Percentiles rank a stretch among this genome's conserved stretches.
These are phyloP conservation scores for Heterocephalus glaber DNA, from an alignment of 2,113 vertebrate species.

Conservation along the genomic window DNA sequence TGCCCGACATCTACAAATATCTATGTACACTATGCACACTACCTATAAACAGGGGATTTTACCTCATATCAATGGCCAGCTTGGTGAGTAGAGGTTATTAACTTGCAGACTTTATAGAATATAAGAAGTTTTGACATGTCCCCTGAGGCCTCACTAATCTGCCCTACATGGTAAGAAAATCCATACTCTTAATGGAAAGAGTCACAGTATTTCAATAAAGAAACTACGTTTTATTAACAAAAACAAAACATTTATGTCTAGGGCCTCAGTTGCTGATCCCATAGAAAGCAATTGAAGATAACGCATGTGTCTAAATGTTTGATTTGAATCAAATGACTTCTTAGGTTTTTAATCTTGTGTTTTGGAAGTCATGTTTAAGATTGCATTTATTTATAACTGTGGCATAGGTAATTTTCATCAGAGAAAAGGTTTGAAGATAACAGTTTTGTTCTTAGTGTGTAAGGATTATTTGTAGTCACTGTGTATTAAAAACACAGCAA, in stretches of 20 bases:
- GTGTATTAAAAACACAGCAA: background rate
- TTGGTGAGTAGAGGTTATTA: background rate
- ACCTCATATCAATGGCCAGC: background rate
- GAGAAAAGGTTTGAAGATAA: background rate
- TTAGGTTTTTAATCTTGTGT: background rate
- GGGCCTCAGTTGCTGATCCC: background rate
- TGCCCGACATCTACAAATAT: background rate
- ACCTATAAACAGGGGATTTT: background rate
- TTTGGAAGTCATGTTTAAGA: background rate
- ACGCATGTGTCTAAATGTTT: background rate
- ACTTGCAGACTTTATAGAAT: background rate
- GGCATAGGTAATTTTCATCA: background rate
- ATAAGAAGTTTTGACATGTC: background rate
- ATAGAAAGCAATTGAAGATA: background rate
- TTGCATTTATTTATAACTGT: background rate
- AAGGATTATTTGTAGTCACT: background rate
- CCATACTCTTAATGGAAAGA: background rate
- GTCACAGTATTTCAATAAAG: background rate
- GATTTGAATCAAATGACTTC: background rate
- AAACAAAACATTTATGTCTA: background rate
- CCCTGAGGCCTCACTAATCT: background rate
- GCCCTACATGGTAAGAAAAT: conserved; percentile 12
- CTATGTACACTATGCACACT: background rate
- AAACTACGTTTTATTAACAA: background rate
- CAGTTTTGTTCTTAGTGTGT: background rate